phyloP scores from a whole-genome alignment of 2,797 vertebrate genomes.

The Podargus strigoides region DNA sequence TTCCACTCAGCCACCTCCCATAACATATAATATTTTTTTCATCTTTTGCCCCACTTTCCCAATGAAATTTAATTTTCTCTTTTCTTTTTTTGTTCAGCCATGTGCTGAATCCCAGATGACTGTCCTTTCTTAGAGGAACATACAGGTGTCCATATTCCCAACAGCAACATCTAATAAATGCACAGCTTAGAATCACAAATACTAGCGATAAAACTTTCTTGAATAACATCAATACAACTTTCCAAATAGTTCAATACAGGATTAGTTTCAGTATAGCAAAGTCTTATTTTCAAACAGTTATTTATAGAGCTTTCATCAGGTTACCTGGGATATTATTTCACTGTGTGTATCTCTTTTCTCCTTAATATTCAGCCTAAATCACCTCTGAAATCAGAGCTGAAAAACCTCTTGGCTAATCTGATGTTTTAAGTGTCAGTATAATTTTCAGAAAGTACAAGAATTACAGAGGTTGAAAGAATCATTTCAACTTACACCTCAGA shows the following conservation, averaged over 20 bases:
- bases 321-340: neutral
- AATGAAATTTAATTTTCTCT: constrained; percentile 20
- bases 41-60: neutral
- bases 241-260: neutral
- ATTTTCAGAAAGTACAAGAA: neutral
- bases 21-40: neutral
- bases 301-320: constrained; percentile 10
- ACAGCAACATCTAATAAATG: neutral
- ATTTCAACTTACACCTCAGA: neutral
- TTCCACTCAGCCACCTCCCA: neutral
- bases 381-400: constrained; percentile 5
- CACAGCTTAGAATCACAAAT: constrained; percentile 26
- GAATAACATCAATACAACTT: neutral
- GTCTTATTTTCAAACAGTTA: constrained; percentile 8
- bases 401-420: neutral
- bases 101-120: neutral
- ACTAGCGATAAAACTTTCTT: constrained; percentile 13
- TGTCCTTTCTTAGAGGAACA: neutral
- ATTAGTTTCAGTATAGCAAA: neutral
- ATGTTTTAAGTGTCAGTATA: neutral
- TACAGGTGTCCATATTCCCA: neutral
- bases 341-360: neutral
- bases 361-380: neutral
- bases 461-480: neutral
- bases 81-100: neutral